phyloP scores from a whole-genome alignment of 35 echinoderm and acorn worm genomes.

The Holothuria glaberrima region DNA sequence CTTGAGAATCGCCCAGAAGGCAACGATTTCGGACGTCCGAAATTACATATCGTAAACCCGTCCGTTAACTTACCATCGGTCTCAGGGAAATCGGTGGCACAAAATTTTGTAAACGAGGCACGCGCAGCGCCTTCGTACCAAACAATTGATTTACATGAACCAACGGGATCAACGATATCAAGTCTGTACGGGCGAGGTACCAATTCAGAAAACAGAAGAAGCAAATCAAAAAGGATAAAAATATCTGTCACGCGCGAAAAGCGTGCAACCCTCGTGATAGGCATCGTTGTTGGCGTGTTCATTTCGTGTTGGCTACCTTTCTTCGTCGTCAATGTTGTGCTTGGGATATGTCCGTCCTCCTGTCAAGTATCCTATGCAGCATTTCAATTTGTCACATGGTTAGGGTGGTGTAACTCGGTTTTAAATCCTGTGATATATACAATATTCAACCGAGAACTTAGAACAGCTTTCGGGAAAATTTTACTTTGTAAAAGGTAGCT shows the following conservation, averaged over 20 bases:
- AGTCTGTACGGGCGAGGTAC: slow-evolving; percentile 2
- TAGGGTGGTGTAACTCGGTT: slow-evolving; percentile 69
- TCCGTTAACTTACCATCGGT: slow-evolving; percentile 29
- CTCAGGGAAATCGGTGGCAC: slow-evolving; percentile 8
- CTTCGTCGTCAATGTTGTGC: slow-evolving; percentile 44
- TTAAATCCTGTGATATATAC: slow-evolving; percentile 80
- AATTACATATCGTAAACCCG: background rate
- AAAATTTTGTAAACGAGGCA: slow-evolving; percentile 38
- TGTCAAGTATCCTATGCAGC: slow-evolving; percentile 25
- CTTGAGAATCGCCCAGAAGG: background rate
- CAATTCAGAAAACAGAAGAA: background rate
- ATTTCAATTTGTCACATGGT: slow-evolving; percentile 61
- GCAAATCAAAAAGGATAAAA: slow-evolving; percentile 26
- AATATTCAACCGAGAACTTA: slow-evolving; percentile 72
- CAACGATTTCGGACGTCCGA: background rate
- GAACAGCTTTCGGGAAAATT: slow-evolving; percentile 59
- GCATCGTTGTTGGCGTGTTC: slow-evolving; percentile 74
- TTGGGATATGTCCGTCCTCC: slow-evolving; percentile 41
- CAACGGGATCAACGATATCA: slow-evolving; percentile 8
- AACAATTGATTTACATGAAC: slow-evolving; percentile 17
- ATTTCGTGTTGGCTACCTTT: slow-evolving; percentile 79
- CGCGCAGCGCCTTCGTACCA: slow-evolving; percentile 29
- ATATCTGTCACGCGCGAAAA: slow-evolving; percentile 67
- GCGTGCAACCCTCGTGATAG: slow-evolving; percentile 64
- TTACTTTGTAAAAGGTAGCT: slow-evolving; percentile 18